These are phyloP conservation scores for Lerista edwardsae DNA, from an alignment of 2,797 vertebrate species.

Conservation along the genomic window DNA sequence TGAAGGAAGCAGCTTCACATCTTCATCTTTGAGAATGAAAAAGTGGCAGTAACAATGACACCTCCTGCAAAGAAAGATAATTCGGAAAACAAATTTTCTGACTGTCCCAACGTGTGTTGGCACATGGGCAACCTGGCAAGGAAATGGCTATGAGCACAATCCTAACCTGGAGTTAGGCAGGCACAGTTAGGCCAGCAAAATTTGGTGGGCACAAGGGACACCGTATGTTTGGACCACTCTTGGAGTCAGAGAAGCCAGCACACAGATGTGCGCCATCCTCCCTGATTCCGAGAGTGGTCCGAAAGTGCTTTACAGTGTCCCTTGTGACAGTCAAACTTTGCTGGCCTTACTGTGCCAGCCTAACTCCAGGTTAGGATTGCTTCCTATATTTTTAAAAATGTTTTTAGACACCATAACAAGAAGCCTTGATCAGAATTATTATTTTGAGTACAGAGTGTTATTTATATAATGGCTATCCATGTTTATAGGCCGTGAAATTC, in stretches of 20 bases:
- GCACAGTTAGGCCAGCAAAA: no score
- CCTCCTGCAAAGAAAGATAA: conserved; percentile 22
- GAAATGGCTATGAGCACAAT: not conserved
- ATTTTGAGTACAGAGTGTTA: not conserved
- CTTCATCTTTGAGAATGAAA: conserved; percentile 25
- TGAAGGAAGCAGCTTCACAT: conserved; percentile 24
- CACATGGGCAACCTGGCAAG: conserved; percentile 4
- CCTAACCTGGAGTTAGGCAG: no score
- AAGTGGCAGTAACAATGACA: conserved; percentile 20
- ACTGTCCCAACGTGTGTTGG: not conserved
- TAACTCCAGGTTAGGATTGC: no score
- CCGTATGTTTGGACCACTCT: no score
- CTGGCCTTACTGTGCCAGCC: no score
- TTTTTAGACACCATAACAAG: not conserved
- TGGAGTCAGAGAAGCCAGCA: no score
- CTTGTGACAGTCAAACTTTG: no score
- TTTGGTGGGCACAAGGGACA: no score
- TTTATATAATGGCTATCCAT: not conserved
- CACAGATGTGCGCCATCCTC: no score
- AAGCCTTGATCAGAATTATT: conserved; percentile 18
- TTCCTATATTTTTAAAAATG: not conserved
- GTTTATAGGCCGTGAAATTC: conserved; percentile 13
- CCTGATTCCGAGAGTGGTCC: no score
- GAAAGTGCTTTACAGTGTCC: no score
- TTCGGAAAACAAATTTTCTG: not conserved